phyloP scores from a whole-genome alignment of 2,797 vertebrate genomes.

The Novumbra hubbsi region DNA sequence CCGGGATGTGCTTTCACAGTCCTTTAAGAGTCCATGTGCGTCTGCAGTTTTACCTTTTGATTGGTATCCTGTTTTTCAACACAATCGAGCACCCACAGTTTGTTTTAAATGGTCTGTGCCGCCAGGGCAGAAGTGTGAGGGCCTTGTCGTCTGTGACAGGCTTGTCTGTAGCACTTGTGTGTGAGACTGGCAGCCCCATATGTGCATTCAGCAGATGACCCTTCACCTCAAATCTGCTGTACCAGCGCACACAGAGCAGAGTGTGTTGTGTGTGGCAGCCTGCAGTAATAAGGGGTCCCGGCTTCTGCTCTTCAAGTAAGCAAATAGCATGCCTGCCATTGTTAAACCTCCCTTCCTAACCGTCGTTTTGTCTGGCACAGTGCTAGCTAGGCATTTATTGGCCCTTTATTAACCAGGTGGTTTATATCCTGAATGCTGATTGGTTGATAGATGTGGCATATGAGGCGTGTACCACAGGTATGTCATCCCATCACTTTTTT shows the following conservation, averaged over 20 bases:
- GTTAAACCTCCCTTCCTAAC: neutral
- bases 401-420: neutral
- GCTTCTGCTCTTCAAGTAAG: neutral
- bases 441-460: too few species aligned
- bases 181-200: constrained; percentile 49
- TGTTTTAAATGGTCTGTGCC: neutral
- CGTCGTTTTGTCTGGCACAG: neutral
- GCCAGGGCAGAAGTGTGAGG: neutral
- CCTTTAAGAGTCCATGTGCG: neutral
- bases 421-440: too few species aligned
- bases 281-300: neutral
- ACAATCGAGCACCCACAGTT: neutral
- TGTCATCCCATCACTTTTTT: too few species aligned
- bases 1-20: neutral
- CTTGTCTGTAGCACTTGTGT: neutral
- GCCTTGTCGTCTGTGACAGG: constrained; percentile 41
- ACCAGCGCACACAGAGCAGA: constrained; percentile 25
- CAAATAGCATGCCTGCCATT: neutral
- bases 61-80: neutral
- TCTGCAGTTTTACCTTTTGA: constrained; percentile 6
- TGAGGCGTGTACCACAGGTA: too few species aligned
- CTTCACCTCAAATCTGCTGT: constrained; percentile 55
- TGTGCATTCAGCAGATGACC: constrained; percentile 53
- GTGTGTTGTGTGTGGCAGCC: constrained; percentile 5
- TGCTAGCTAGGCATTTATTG: neutral